Evolutionary conservation across 2,888 invertebrate genomes (phyloP).

Genomic region (Leucophora obtusa): DNA sequence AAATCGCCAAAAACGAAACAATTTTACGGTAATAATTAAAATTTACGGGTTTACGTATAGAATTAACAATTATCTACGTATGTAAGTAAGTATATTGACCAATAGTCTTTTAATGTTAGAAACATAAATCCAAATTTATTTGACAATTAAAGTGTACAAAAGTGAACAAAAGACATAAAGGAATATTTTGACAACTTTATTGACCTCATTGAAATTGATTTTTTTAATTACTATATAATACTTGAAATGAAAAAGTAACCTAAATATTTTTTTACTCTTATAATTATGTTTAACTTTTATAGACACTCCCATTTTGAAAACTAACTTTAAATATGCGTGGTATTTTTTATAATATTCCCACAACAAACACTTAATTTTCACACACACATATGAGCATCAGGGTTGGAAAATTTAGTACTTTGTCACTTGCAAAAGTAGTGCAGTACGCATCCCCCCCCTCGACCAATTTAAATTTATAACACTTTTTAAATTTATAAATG

Average conservation of each 20-base stretch:
- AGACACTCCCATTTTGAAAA: background rate
- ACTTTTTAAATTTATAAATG: too few relatives aligned
- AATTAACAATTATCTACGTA: background rate
- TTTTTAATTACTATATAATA: background rate
- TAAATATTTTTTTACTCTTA: background rate
- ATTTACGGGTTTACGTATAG: background rate
- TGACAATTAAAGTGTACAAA: background rate
- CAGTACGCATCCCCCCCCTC: too few relatives aligned
- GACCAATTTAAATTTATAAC: too few relatives aligned
- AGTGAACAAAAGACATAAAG: background rate
- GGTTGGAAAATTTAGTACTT: too few relatives aligned
- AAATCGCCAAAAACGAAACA: background rate
- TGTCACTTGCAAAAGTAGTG: too few relatives aligned
- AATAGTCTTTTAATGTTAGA: background rate
- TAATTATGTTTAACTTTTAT: background rate
- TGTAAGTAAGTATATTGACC: background rate
- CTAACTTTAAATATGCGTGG: background rate
- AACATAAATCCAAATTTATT: background rate
- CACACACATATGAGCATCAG: background rate
- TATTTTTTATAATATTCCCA: background rate
- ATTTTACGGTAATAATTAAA: background rate
- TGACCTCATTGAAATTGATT: background rate
- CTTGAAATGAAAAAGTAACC: background rate
- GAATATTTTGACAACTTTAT: background rate
- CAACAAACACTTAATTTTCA: background rate